Percentiles rank a stretch among this genome's conserved stretches.
phyloP scores from a whole-genome alignment of 2,888 invertebrate species.

The Aphidoletes aphidimyza region DNA sequence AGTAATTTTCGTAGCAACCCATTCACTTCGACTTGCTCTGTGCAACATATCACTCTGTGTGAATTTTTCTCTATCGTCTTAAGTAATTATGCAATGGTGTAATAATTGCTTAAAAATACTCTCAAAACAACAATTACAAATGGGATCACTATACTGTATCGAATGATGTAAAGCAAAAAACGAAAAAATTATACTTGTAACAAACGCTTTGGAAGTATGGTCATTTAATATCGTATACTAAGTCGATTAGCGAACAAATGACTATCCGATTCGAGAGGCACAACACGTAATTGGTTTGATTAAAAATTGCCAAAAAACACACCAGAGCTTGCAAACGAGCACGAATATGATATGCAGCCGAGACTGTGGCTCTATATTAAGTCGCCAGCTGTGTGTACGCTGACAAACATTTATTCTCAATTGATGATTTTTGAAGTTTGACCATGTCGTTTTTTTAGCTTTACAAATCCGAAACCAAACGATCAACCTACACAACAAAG shows the following conservation, averaged over 20 bases:
- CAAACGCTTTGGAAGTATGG: background rate
- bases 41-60: constrained; percentile 8
- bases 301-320: too few species aligned
- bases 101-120: background rate
- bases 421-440: constrained; percentile 26
- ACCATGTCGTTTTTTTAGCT: background rate
- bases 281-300: background rate
- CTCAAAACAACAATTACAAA: constrained; percentile 4
- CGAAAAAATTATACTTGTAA: background rate
- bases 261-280: background rate
- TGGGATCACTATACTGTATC: background rate
- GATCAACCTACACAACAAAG: constrained; percentile 9
- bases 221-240: background rate
- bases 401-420: background rate
- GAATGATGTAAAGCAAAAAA: background rate
- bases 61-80: background rate
- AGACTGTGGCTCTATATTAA: background rate
- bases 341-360: background rate
- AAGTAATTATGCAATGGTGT: constrained; percentile 17
- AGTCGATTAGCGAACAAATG: background rate
- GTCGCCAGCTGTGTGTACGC: background rate
- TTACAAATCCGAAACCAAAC: background rate
- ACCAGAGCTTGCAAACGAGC: too few species aligned
- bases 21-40: background rate
- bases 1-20: background rate